Base-by-base conservation (phyloP, 53 echinoderm and acorn worm genomes). In the Paelopatides confundens region DNA sequence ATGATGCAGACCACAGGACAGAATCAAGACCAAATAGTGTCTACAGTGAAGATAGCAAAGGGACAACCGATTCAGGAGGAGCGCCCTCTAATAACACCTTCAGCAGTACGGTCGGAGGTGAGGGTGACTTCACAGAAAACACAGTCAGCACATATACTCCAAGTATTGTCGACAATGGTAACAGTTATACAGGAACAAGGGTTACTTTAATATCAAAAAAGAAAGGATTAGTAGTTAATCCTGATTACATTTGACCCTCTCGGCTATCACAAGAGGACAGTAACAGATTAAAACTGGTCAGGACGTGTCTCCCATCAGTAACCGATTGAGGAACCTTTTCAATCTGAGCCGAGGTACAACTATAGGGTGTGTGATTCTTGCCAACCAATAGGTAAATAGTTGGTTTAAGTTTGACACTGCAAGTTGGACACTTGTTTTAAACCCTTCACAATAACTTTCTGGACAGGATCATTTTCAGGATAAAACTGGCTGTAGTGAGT, bases 31-130 rank as follows among this genome's bases (percentile, higher is more conserved):
- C 96, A 2, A 96, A 93, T 82, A 93, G 93, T 77, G 87, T 96
- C 89, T 93, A 96, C 96, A 96, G 96, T 12, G 96, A 96, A 65
- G 96, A 96, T 86, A 96, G 93, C 77, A 93, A 93, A 66, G 89
- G 82, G 12, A 89, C 89, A 15, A 86, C 82, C 14, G 93, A 89
- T 66, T 89, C 89, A 0, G 92, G 92, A 4, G 91, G 87, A 29
- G 77, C 87, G 21, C 87, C 87, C 8, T 81, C 91, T 11, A 81
- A 69, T n/a, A 77, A 46, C 58, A 81, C 81, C 83, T 64, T 77
- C 85, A 32, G 65, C 46, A 47, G 33, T 63, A 31, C 66, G 21
- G 81, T 81, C 0, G 82, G 66, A 9, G 35, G 51, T 4, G 66
- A 88, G n/a, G 67, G 50, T 12, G 93, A 93, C 64, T 85, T 48